Percentiles rank a stretch among this genome's conserved stretches.
Conservation (phyloP, 2,888 invertebrate genomes). For the Cheilosia impressa region DNA sequence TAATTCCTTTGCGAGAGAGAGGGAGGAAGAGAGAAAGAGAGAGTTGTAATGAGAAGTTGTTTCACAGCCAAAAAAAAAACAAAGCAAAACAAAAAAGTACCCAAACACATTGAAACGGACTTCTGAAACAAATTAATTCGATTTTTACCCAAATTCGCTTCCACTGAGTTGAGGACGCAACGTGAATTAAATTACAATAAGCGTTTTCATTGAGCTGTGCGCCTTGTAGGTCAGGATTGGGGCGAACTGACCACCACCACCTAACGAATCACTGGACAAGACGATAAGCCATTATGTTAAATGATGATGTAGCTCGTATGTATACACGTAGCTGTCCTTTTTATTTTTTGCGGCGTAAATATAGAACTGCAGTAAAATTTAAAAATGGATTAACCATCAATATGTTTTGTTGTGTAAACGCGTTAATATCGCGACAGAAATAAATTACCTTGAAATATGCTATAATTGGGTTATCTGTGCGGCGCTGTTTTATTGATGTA, state of each 20-base stretch:
- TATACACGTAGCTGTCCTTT: background rate
- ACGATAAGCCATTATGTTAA: constrained; percentile 61
- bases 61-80: constrained; percentile 1
- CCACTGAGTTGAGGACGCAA: constrained; percentile 1
- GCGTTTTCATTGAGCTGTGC: constrained; percentile 56
- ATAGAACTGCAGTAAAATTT: constrained; percentile 59
- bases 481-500: constrained; percentile 57
- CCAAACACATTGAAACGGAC: constrained; percentile 41
- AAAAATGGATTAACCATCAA: constrained; percentile 67
- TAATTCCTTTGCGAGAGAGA: constrained; percentile 35
- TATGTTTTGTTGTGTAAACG: constrained; percentile 70
- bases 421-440: constrained; percentile 69
- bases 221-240: constrained; percentile 1
- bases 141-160: constrained; percentile 44
- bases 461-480: constrained; percentile 71
- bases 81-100: background rate
- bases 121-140: constrained; percentile 67
- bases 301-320: constrained; percentile 23
- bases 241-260: constrained; percentile 4
- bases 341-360: background rate
- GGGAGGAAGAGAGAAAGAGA: too few relatives aligned
- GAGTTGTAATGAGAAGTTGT: constrained; percentile 44
- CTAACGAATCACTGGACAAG: constrained; percentile 27
- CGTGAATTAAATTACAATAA: constrained; percentile 69
- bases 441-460: constrained; percentile 73